Evolutionary conservation across 2,797 vertebrate species (phyloP), one percentile per base, ranked within the genome.

Genomic region (Furcifer pardalis): DNA sequence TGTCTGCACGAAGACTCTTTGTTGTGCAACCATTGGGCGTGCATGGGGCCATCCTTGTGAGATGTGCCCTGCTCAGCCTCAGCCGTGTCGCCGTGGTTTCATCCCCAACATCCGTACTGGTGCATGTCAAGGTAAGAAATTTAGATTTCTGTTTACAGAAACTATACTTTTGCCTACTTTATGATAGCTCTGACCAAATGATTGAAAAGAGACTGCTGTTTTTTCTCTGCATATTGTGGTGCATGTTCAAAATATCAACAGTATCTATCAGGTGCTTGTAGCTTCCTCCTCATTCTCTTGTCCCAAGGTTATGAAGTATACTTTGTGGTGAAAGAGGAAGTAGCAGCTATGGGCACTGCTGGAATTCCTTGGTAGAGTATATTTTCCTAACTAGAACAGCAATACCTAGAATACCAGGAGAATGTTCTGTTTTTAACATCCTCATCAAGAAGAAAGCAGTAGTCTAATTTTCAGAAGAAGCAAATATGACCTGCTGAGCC

Each of bases 21-120:
- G 96, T 87, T 97, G 96, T 91, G 95, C 96, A 88, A 97, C 96
- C 0, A 85, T 96, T 79, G 96, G 96, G 4, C 94, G 90, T 15
- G 96, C 96, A 0, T 97, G 96, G 96, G 96, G 96, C 66, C 95
- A 97, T 73, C 95, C 95, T 7, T 97, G 96, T 84, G 96, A 97
- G 87, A 96, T 89, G 92, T 97, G 96, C 52, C 96, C 96, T 44
- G 91, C 93, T 86, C 95, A 96, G 84, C 95, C 95, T 65, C 94
- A 95, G 35, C 95, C 96, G 0, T 97, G 96, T 83, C 94, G 95
- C 32, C 95, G 95, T 25, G 96, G 96, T 56, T 96, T 97, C 88
- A 93, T 96, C 74, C 95, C 96, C 8, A 97, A 96, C 35, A 94
- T 95, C 86, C 96, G 93, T 81, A 96, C 95, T 4, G 96, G 96